Evolutionary conservation across 2,113 vertebrate genomes (phyloP).

Genomic region (Cepphus grylle): DNA sequence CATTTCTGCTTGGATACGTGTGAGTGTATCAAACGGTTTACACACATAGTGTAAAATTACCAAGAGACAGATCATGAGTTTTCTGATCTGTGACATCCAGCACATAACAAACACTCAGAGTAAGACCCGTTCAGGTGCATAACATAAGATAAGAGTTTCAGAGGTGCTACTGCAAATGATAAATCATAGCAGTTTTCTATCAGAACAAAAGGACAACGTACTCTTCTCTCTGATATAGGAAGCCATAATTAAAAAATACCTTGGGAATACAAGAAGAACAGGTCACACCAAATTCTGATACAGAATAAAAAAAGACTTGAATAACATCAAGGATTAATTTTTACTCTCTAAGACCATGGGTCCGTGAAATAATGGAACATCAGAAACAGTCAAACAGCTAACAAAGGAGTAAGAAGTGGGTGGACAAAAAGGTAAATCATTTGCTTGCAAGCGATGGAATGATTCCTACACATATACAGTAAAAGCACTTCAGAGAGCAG

Average conservation of each 20-base stretch:
- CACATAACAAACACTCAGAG: not conserved
- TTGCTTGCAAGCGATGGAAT: not conserved
- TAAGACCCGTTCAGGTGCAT: not conserved
- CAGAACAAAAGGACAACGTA: not conserved
- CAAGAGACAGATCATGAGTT: not conserved
- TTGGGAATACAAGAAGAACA: not conserved
- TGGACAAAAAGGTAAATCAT: not conserved
- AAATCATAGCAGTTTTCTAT: not conserved
- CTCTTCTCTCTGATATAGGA: not conserved
- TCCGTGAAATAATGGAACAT: not conserved
- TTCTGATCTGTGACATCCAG: not conserved
- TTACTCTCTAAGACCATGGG: not conserved
- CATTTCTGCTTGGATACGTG: not conserved
- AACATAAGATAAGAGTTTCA: not conserved
- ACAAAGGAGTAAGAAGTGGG: not conserved
- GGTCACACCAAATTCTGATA: not conserved
- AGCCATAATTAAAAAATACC: not conserved
- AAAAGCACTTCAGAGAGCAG: not conserved
- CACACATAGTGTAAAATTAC: not conserved
- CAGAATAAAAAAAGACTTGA: not conserved
- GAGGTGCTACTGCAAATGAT: not conserved
- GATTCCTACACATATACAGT: not conserved
- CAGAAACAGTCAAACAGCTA: not conserved
- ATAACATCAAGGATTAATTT: not conserved
- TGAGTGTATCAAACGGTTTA: not conserved